phyloP scores from a whole-genome alignment of 2,888 invertebrate genomes.

The Drosophila histrio region DNA sequence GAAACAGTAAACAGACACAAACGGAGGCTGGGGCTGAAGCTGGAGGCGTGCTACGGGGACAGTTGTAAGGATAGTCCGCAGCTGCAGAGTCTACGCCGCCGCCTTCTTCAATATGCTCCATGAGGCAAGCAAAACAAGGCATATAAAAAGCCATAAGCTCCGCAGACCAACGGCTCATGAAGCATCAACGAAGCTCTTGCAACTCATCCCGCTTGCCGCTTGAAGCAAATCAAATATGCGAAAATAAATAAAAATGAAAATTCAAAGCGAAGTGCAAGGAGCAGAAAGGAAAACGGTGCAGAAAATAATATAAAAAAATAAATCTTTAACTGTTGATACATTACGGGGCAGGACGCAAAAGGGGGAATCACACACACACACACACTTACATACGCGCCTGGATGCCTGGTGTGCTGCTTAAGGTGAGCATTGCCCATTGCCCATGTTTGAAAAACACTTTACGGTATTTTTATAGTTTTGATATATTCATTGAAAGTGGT shows the following conservation, averaged over 20 bases:
- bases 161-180: constrained; percentile 51
- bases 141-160: constrained; percentile 75
- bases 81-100: constrained; percentile 36
- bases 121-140: constrained; percentile 66
- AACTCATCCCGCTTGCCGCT: not conserved
- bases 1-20: constrained; percentile 43
- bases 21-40: constrained; percentile 1
- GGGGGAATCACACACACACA: constrained; percentile 8
- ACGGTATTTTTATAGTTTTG: constrained; percentile 78
- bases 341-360: constrained; percentile 18
- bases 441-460: constrained; percentile 70
- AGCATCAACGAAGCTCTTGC: constrained; percentile 11
- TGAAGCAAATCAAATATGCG: constrained; percentile 74
- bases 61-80: constrained; percentile 16
- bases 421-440: constrained; percentile 64
- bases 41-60: not conserved
- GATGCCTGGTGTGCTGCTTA: constrained; percentile 32
- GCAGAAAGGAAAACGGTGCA: constrained; percentile 35
- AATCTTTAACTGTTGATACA: constrained; percentile 60
- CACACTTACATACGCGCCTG: not conserved
- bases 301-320: constrained; percentile 17
- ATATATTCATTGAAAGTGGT: constrained; percentile 78
- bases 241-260: constrained; percentile 78
- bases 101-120: constrained; percentile 75
- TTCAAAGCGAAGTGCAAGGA: constrained; percentile 67